These are phyloP conservation scores for Pygocentrus nattereri DNA, from an alignment of 2,797 vertebrate species.

Conservation along the genomic window DNA sequence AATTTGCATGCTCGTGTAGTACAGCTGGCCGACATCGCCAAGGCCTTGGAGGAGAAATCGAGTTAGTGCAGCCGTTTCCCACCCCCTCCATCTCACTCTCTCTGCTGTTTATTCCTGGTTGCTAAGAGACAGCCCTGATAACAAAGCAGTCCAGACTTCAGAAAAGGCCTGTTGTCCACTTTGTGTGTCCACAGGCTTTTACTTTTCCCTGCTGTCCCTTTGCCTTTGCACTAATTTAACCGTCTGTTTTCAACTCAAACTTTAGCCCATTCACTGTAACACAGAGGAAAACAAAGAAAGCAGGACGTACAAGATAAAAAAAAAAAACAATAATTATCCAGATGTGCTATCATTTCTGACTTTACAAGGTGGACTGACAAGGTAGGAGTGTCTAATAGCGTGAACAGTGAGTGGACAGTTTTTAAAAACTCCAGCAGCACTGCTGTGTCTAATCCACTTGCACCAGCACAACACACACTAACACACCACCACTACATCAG, in stretches of 20 bases:
- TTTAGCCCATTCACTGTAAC: neutral
- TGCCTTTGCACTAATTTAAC: neutral
- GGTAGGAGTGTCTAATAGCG: too few relatives aligned
- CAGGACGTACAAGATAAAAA: too few relatives aligned
- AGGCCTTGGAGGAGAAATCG: slow-evolving; percentile 6
- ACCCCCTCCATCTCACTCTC: neutral
- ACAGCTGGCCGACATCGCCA: neutral
- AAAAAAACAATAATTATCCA: too few relatives aligned
- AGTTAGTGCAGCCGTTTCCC: slow-evolving; percentile 38
- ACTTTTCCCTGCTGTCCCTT: neutral
- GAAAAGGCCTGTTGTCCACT: slow-evolving; percentile 14
- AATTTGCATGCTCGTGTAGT: too few relatives aligned
- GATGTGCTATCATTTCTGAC: too few relatives aligned
- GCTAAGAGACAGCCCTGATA: slow-evolving; percentile 50
- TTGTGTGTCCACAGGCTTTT: neutral
- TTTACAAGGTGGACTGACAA: too few relatives aligned
- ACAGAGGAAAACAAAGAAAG: too few relatives aligned
- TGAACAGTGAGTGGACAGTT: too few relatives aligned
- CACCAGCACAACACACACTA: too few relatives aligned
- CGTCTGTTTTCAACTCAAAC: neutral
- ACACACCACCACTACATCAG: too few relatives aligned
- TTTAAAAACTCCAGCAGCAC: too few relatives aligned
- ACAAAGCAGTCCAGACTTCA: slow-evolving; percentile 29
- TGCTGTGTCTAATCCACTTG: too few relatives aligned
- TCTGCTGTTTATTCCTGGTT: slow-evolving; percentile 45